Evolutionary conservation across 2,113 vertebrate genomes (phyloP).

Genomic region (Heliornis fulica): DNA sequence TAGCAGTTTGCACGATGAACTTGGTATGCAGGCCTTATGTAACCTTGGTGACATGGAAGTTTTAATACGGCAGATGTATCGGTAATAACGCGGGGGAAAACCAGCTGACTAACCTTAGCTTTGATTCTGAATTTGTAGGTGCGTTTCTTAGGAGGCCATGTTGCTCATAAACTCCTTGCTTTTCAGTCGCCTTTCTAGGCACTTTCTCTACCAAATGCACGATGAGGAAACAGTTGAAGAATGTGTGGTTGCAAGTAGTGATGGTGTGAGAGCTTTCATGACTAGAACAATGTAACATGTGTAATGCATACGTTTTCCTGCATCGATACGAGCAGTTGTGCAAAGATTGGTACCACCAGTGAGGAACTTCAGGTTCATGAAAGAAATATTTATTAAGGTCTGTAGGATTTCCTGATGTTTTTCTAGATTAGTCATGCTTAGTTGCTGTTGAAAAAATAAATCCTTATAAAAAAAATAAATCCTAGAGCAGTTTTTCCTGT

Average conservation of each 20-base stretch:
- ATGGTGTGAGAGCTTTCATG: background rate
- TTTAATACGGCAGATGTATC: conserved; percentile 49
- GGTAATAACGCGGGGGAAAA: conserved; percentile 37
- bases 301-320: background rate
- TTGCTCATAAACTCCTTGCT: background rate
- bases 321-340: background rate
- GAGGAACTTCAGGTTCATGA: background rate
- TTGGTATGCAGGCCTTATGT: conserved; percentile 88
- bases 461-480: too few relatives aligned
- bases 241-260: background rate
- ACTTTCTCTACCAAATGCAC: background rate
- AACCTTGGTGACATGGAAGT: conserved; percentile 73
- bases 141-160: background rate
- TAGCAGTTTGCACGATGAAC: conserved; percentile 95
- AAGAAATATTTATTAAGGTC: background rate
- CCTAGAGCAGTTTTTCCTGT: background rate
- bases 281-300: background rate
- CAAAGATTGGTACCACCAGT: background rate
- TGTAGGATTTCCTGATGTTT: background rate
- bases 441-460: background rate
- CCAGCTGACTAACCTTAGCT: conserved; percentile 33
- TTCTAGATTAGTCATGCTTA: background rate
- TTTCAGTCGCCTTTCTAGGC: background rate
- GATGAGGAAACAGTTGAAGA: background rate
- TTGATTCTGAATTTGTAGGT: conserved; percentile 23